Percentiles rank a stretch among this genome's conserved stretches.
Evolutionary conservation across 2,113 vertebrate species (phyloP).

Genomic region (Benthochromis sp.): DNA sequence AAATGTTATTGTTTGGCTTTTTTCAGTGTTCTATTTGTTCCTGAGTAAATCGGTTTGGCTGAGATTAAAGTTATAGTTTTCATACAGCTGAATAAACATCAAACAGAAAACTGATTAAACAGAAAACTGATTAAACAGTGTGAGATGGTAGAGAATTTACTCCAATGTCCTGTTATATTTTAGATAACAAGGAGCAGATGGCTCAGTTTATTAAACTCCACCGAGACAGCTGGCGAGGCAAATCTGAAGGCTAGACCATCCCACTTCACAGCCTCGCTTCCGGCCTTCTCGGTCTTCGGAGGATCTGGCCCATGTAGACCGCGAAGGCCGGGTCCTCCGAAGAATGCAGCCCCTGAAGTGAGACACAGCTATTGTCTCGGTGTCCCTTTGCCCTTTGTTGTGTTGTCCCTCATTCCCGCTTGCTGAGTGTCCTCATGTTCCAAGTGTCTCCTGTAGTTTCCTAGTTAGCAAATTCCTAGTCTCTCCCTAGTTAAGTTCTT

Average conservation of each 20-base stretch:
- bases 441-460: not conserved
- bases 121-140: not conserved
- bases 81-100: not conserved
- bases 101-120: not conserved
- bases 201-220: not conserved
- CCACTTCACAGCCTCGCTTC: accelerated
- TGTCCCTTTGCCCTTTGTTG: not conserved
- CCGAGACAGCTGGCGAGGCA: not conserved
- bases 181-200: not conserved
- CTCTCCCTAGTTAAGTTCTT: not conserved
- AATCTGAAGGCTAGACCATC: not conserved
- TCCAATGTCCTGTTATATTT: not conserved
- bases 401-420: not conserved
- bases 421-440: not conserved
- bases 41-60: not conserved
- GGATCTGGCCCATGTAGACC: not conserved
- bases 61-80: not conserved
- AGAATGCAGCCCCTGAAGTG: not conserved
- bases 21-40: not conserved
- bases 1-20: not conserved
- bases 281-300: not conserved
- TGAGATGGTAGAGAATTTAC: not conserved
- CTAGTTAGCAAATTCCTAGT: not conserved
- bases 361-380: not conserved
- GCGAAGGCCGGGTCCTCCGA: not conserved